Percentiles rank a stretch among this genome's conserved stretches.
These are phyloP conservation scores for Numenius arquata DNA, from an alignment of 2,113 vertebrate species.

Conservation along the genomic window DNA sequence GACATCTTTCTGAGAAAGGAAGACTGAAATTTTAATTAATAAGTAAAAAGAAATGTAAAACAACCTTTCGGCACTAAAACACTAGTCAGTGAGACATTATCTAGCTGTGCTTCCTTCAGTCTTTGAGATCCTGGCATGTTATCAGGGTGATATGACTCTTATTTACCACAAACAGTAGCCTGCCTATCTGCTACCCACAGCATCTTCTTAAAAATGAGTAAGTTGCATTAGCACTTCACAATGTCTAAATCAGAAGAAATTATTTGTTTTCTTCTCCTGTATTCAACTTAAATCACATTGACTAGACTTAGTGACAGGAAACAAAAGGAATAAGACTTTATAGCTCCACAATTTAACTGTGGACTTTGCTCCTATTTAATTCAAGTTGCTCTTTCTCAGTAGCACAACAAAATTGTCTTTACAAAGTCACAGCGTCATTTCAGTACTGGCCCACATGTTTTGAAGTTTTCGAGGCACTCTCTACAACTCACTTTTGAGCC, in stretches of 20 bases:
- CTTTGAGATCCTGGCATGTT: background rate
- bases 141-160: background rate
- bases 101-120: background rate
- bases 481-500: background rate
- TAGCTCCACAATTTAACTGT: background rate
- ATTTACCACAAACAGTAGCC: background rate
- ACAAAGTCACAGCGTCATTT: background rate
- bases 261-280: background rate
- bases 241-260: slow-evolving; percentile 8
- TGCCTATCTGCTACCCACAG: background rate
- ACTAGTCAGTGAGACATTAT: background rate
- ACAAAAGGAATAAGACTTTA: background rate
- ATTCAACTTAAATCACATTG: background rate
- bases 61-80: background rate
- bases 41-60: background rate
- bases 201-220: background rate
- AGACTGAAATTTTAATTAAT: slow-evolving; percentile 41
- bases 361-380: background rate
- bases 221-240: background rate
- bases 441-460: background rate
- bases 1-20: slow-evolving; percentile 10
- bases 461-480: background rate
- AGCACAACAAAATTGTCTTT: background rate
- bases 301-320: background rate
- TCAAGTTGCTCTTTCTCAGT: background rate